Percentiles rank a stretch among this genome's conserved stretches.
phyloP scores from a whole-genome alignment of 1,140 invertebrate species.

The Dolichoris vasculosae region DNA sequence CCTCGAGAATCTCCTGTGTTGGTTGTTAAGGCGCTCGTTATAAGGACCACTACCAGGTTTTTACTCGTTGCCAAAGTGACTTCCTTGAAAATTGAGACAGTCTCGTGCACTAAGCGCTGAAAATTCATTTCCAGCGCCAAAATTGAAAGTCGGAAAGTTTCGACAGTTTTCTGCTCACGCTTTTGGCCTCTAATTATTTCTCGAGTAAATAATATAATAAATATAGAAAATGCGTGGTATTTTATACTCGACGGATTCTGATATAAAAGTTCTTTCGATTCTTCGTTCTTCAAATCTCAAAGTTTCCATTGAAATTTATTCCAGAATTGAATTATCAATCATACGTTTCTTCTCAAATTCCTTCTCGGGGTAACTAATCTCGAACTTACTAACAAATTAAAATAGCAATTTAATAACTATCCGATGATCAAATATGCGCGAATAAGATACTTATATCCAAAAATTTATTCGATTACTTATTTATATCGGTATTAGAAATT shows the following conservation, averaged over 20 bases:
- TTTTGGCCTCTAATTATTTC: too few relatives aligned
- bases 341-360: neutral
- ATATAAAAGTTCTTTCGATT: neutral
- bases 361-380: neutral
- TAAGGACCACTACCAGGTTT: neutral
- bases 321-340: neutral
- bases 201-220: too few relatives aligned
- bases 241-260: neutral
- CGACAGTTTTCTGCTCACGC: too few relatives aligned
- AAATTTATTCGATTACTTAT: neutral
- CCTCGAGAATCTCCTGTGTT: too few relatives aligned
- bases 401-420: neutral
- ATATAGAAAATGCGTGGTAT: too few relatives aligned
- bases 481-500: neutral
- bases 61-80: neutral
- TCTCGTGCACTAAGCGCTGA: too few relatives aligned
- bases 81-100: neutral
- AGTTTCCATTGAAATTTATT: neutral
- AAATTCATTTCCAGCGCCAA: too few relatives aligned
- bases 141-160: too few relatives aligned
- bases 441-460: neutral
- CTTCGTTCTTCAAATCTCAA: neutral
- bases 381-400: neutral
- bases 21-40: neutral
- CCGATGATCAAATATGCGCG: neutral